These are phyloP conservation scores for Patella caerulea DNA, from an alignment of 2,888 invertebrate genomes.

Conservation along the genomic window DNA sequence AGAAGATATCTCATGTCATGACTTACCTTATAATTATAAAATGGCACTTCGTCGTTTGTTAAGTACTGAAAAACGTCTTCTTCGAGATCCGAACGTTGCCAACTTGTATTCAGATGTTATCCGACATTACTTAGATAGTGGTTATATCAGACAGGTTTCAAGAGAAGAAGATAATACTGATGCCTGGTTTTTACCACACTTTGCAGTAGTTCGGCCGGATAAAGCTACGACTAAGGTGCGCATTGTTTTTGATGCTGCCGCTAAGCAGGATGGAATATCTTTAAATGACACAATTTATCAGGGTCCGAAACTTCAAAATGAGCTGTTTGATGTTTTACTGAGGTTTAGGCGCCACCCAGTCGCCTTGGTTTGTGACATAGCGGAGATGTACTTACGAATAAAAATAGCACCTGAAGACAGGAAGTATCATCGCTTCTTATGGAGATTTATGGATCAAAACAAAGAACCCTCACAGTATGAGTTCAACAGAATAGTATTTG, in stretches of 20 bases:
- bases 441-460: not conserved
- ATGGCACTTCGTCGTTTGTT: not conserved
- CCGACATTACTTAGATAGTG: not conserved
- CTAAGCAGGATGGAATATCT: not conserved
- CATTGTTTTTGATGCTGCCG: not conserved
- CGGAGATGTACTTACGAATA: not conserved
- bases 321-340: not conserved
- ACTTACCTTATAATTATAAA: not conserved
- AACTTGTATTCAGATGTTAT: not conserved
- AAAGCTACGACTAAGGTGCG: not conserved
- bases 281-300: not conserved
- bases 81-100: not conserved
- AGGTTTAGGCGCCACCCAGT: not conserved
- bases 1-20: not conserved
- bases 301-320: constrained; percentile 3
- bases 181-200: constrained; percentile 3
- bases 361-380: not conserved
- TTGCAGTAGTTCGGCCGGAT: not conserved
- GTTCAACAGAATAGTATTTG: not conserved
- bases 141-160: not conserved
- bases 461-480: not conserved
- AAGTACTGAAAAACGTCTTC: not conserved
- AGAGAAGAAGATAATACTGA: not conserved
- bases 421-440: not conserved
- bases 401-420: not conserved